A percentile compares a stretch with the other conserved stretches of the same genome.
phyloP scores from a whole-genome alignment of 1,140 invertebrate genomes.

The Apolygus lucorum region DNA sequence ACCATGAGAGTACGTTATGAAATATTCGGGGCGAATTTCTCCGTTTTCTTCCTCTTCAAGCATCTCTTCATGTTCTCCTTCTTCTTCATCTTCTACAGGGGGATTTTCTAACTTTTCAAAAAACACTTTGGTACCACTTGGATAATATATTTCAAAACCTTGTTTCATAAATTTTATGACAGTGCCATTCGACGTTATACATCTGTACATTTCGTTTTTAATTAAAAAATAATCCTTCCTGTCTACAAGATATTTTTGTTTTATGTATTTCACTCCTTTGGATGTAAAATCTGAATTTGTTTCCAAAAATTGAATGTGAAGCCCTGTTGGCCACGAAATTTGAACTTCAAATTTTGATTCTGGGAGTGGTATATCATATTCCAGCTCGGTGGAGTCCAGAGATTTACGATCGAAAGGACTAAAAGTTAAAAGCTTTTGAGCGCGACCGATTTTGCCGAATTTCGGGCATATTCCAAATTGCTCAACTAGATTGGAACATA shows the following conservation, averaged over 20 bases:
- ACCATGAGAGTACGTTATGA: background rate
- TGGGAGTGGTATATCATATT: background rate
- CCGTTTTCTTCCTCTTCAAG: background rate
- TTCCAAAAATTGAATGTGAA: background rate
- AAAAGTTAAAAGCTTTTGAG: background rate
- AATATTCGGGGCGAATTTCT: background rate
- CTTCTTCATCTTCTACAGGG: background rate
- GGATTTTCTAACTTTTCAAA: background rate
- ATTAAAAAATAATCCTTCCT: background rate
- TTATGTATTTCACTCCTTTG: conserved; percentile 6
- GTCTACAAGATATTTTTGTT: conserved; percentile 7
- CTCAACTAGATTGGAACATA: background rate
- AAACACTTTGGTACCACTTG: background rate
- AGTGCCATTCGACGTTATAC: background rate
- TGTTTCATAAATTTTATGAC: conserved; percentile 3
- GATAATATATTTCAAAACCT: background rate
- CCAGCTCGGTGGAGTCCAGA: background rate
- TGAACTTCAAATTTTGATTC: background rate
- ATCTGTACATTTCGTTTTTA: conserved; percentile 5
- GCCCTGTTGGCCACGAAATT: conserved; percentile 7
- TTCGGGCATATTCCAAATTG: background rate
- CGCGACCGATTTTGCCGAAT: background rate
- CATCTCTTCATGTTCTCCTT: background rate
- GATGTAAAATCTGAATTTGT: background rate
- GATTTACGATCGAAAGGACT: background rate